These are phyloP conservation scores for Dexiosoma caninum DNA, from an alignment of 2,888 invertebrate species.

Conservation along the genomic window DNA sequence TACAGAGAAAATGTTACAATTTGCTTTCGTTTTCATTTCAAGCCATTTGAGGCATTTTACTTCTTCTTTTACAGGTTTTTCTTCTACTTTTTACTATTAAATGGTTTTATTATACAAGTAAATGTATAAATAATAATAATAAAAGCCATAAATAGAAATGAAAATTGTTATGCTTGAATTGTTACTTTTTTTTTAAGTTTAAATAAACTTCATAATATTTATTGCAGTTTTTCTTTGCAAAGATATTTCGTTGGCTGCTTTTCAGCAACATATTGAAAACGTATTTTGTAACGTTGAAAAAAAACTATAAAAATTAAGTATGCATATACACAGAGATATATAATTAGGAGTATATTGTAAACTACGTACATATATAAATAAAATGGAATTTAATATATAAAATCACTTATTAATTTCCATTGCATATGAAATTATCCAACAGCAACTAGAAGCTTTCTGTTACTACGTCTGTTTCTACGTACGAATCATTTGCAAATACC, in stretches of 20 bases:
- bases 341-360: too few relatives aligned
- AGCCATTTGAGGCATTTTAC: slow-evolving; percentile 6
- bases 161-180: slow-evolving; percentile 53
- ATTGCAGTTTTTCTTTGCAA: not conserved
- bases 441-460: too few relatives aligned
- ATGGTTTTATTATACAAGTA: slow-evolving; percentile 41
- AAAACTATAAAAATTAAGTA: not conserved
- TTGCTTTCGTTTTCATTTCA: slow-evolving; percentile 58
- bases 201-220: slow-evolving; percentile 12
- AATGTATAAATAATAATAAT: slow-evolving; percentile 18
- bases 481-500: too few relatives aligned
- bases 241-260: not conserved
- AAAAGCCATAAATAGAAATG: slow-evolving; percentile 16
- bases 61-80: not conserved
- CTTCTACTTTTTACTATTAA: slow-evolving; percentile 24
- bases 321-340: not conserved
- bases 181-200: not conserved
- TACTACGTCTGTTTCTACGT: too few relatives aligned
- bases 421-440: too few relatives aligned
- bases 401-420: too few relatives aligned
- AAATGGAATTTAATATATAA: too few relatives aligned
- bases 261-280: not conserved
- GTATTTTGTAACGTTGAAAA: not conserved
- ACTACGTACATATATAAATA: too few relatives aligned
- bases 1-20: slow-evolving; percentile 51